Evolutionary conservation across 35 echinoderm and acorn worm genomes (phyloP).

Genomic region (Lytechinus variegatus): DNA sequence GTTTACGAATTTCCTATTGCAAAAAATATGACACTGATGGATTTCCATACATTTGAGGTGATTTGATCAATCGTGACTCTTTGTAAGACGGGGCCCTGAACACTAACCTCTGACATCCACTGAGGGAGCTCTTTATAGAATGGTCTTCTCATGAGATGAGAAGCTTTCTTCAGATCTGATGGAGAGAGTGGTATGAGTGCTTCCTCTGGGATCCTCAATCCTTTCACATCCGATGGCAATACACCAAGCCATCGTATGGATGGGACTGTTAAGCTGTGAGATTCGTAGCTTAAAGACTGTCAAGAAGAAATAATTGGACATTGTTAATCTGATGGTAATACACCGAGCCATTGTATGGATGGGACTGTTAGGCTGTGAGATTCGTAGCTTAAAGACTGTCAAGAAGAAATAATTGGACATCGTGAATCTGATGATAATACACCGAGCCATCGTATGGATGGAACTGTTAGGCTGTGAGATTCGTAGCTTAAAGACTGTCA

Average conservation of each 20-base stretch:
- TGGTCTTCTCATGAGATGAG: slow-evolving; percentile 85
- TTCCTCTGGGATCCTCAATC: slow-evolving; percentile 72
- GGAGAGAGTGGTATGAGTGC: slow-evolving; percentile 76
- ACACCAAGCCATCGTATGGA: slow-evolving; percentile 91
- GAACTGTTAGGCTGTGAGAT: slow-evolving; percentile 84
- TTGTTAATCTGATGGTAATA: slow-evolving; percentile 77
- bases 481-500: slow-evolving; percentile 83
- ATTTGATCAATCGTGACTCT: no score
- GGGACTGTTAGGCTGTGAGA: slow-evolving; percentile 88
- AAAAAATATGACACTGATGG: no score
- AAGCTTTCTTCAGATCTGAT: slow-evolving; percentile 85
- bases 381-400: slow-evolving; percentile 83
- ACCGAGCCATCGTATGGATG: slow-evolving; percentile 89
- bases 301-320: no score
- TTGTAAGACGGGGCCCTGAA: neutral
- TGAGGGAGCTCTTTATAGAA: slow-evolving; percentile 77
- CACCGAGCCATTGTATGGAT: slow-evolving; percentile 86
- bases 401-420: no score
- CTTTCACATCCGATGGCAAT: slow-evolving; percentile 88
- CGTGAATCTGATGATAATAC: slow-evolving; percentile 79
- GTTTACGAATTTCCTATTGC: no score
- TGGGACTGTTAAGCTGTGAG: slow-evolving; percentile 86
- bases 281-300: slow-evolving; percentile 86
- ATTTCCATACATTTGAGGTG: no score
- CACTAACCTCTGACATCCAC: slow-evolving; percentile 96